Conservation (phyloP, 53 echinoderm and acorn worm species). For the Paracentrotus lividus region DNA sequence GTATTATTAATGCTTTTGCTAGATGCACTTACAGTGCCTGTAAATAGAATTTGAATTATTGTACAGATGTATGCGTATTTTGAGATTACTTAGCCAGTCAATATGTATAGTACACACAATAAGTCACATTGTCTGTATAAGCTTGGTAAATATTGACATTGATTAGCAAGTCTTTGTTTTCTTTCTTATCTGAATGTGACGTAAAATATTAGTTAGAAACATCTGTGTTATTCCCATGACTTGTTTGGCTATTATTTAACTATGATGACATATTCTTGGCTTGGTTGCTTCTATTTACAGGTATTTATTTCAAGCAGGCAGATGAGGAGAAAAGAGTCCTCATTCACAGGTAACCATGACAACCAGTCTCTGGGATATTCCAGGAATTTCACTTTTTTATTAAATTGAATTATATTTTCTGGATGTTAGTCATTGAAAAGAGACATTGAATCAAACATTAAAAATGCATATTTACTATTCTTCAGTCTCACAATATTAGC, state of each 20-base stretch:
- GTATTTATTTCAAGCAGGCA: conserved; percentile 71
- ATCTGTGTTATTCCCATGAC: background rate
- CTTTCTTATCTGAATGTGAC: background rate
- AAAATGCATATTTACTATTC: too few species aligned
- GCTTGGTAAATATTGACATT: background rate
- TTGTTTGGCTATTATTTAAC: background rate
- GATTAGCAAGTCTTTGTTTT: background rate
- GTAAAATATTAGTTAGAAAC: background rate
- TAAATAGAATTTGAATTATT: too few species aligned
- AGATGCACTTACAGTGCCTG: too few species aligned
- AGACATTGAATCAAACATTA: background rate
- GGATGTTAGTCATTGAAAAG: background rate
- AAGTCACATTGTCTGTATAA: too few species aligned
- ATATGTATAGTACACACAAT: too few species aligned
- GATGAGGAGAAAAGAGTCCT: conserved; percentile 81
- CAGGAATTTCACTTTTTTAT: background rate
- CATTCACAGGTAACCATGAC: conserved; percentile 69
- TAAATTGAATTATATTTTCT: too few species aligned
- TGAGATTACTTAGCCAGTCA: too few species aligned
- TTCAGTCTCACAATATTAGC: background rate
- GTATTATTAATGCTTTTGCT: too few species aligned
- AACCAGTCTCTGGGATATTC: background rate
- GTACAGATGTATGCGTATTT: too few species aligned
- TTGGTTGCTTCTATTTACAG: conserved; percentile 28
- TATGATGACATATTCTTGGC: background rate